Evolutionary conservation across 2,888 invertebrate genomes (phyloP), one percentile per base, ranked within the genome.

Genomic region (Ormyrus nitidulus): DNA sequence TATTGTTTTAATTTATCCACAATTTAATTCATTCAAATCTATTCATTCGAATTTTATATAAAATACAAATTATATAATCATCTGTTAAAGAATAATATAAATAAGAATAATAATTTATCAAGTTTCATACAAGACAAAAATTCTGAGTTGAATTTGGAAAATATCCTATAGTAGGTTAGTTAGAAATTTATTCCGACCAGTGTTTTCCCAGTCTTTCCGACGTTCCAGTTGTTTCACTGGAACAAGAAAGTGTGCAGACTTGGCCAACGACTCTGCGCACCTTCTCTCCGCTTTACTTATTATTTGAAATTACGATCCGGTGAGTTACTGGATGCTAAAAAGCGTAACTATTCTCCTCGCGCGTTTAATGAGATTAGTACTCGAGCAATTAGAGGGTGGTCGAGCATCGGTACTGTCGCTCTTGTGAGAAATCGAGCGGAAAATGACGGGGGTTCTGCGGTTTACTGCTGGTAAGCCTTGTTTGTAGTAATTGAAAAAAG

Each of bases 211-310:
- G 34, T 34, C 34, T 34, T 34, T 34, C 34, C 64, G 77, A 62
- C 72, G 53, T 72, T 72, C 72, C 65, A 58, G 53, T 34, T 68
- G 53, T 61, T 75, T 75, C 68, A 68, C 68, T 59, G 53, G 64
- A 70, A 70, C 70, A 70, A 77, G 77, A 77, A 77, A 77, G 77
- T 77, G 64, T 6, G 59, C 6, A 34, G 34, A 34, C 34, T 34
- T 34, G 34, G 34, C 34, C 34, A 34, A 34, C 34, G 34, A 34
- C 4, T 34, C 34, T 3, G 34, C 34, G 34, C 2, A 34, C 34
- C 34, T 34, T 34, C 34, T 34, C 34, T 34, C 34, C 0, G 4
- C 34, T 34, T 34, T 34, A 34, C 34, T 34, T 34, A 34, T 34
- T 34, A 34, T 34, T 34, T 4, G 34, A 46, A 59, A 48, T 66